Evolutionary conservation across 2,113 vertebrate species (phyloP).

Genomic region (Nestor notabilis): DNA sequence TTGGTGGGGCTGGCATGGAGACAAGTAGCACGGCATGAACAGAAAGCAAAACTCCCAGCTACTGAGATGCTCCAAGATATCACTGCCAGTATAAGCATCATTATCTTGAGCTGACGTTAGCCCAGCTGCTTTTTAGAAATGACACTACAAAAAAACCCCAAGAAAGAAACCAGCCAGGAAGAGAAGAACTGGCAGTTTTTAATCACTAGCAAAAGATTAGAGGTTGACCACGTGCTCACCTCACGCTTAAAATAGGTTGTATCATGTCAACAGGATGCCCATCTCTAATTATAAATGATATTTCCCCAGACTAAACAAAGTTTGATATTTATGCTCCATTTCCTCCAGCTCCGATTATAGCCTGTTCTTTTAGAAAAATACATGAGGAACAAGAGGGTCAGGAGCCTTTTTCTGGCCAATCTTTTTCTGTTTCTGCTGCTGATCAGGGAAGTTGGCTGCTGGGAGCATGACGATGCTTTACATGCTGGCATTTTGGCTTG

Average conservation of each 20-base stretch:
- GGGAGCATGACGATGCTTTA: accelerated
- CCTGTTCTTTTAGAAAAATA: background rate
- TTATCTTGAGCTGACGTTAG: background rate
- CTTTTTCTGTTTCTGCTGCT: background rate
- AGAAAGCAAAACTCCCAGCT: background rate
- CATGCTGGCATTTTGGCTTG: background rate
- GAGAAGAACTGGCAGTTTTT: background rate
- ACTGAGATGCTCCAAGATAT: background rate
- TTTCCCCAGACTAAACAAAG: constrained; percentile 55
- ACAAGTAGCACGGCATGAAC: background rate
- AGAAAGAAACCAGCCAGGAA: background rate
- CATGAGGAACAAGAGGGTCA: background rate
- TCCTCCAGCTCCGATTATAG: constrained; percentile 1
- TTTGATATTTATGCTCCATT: constrained; percentile 43
- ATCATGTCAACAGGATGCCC: constrained; percentile 53
- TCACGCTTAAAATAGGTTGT: constrained; percentile 25
- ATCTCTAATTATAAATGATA: constrained; percentile 50
- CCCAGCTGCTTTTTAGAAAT: background rate
- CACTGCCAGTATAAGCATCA: background rate
- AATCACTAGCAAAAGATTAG: background rate
- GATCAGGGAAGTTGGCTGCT: background rate
- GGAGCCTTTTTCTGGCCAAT: background rate
- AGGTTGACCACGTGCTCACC: background rate
- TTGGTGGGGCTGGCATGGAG: background rate
- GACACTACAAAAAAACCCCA: background rate